Base-by-base conservation (phyloP, 2,797 vertebrate genomes). In the Microctenopoma steveboyesi region DNA sequence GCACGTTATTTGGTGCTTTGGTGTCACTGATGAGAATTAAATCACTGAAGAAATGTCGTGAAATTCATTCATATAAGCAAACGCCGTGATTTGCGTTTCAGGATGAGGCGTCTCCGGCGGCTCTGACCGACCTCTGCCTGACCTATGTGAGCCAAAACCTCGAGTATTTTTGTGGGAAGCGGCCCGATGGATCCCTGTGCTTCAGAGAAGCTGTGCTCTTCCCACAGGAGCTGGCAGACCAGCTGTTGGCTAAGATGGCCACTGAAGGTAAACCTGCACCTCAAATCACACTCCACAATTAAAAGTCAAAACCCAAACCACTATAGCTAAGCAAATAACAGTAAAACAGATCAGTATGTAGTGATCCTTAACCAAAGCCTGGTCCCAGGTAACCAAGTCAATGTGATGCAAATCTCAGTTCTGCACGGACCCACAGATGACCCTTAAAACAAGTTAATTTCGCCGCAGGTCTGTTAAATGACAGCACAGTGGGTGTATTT, bases 171-270 rank as follows among this genome's bases (percentile, higher is more conserved):
- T 98, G 97, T 81, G 94, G 94, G 75, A 97, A 96, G 82, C 95
- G 95, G 18, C 94, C 96, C 16, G 98, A 99, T 89, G 98, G 97
- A 45, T 98, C 97, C 0, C 76, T 97, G 27, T 95, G 96, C 86
- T 94, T 99, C 78, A 95, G 97, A 67, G 98, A 99, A 84, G 95
- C 96, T 12, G 94, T 97, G 3, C 94, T 98, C 69, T 99, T 99
- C 88, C 98, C 98, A 11, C 98, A 99, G 88, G 98, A 99, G 89
- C 94, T 99, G 27, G 97, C 98, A 15, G 98, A 99, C 78, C 95
- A 97, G 76, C 93, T 99, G 79, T 94, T 99, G 89, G 94, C 94
- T 83, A 99, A 97, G 1, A 98, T 99, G 96, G 96, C 98, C 40
- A 92, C 92, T 84, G 96, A 98, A 84, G 97, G 98, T 99, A 95